Base-by-base conservation (phyloP, 2,888 invertebrate genomes). In the Macroteleia sp. region DNA sequence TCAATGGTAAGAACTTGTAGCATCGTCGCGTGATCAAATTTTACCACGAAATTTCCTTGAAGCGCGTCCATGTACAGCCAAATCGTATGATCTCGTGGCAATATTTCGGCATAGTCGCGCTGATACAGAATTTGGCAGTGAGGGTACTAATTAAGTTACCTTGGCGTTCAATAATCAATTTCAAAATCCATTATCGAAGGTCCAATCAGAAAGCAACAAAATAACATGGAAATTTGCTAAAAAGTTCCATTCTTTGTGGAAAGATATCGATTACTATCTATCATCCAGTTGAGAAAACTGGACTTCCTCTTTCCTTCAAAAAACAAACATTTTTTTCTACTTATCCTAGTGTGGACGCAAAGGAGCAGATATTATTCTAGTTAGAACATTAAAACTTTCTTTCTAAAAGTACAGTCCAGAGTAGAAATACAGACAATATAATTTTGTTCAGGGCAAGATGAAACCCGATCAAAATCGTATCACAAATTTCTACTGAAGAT, bases 121-220 rank as follows among this genome's bases (percentile, higher is more conserved):
- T 46, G 70, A 41, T 50, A 77, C 61, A 54, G 73, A 77, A 69
- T 79, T 79, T 81, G 81, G 81, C 81, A 81, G 79, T 81, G 79
- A 81, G 75, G 71, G 71, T 77, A 77, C 71, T 79, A 78, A 73
- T 59, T 17, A 50, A 57, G 41, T 54, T 52, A 71, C 39, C 54
- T 66, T 66, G 56, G 52, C 54, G 32, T 66, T 46, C 19, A 59
- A 46, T 67, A 28, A 48, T 57, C 41, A 67, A 62, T 64, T 16
- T 54, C 46, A 57, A 70, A 25, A 57, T 61, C 50, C 12, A 44
- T 20, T 12, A 39, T 48, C 39, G 8, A 54, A 67, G 14, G 10
- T 28, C 41, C 41, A 56, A 36, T 54, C 34, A 61, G 59, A 28
- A 52, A 59, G 52, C 54, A 69, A 70, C 54, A 36, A 50, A 62